Conservation (phyloP, 2,888 invertebrate genomes). For the Drosophila planitibia region DNA sequence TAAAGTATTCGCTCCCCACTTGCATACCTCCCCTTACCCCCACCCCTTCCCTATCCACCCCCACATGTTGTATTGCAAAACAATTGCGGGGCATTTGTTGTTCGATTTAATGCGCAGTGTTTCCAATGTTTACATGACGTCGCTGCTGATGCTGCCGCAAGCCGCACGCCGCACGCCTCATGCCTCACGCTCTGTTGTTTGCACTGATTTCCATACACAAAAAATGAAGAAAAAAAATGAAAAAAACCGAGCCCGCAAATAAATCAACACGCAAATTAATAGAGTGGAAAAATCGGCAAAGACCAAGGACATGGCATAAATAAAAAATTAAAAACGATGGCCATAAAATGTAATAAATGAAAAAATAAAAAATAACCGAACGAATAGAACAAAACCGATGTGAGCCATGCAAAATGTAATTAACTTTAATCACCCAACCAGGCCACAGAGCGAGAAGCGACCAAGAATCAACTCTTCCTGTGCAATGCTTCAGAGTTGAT, state of each 20-base stretch:
- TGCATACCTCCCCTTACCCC: neutral
- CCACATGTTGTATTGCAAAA: constrained; percentile 33
- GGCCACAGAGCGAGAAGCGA: constrained; percentile 29
- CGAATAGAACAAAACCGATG: constrained; percentile 52
- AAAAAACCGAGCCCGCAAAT: constrained; percentile 47
- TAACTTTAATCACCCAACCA: constrained; percentile 78
- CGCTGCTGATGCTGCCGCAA: constrained; percentile 25
- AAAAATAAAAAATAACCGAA: neutral
- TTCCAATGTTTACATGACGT: constrained; percentile 51
- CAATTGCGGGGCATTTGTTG: constrained; percentile 39
- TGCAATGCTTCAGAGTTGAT: constrained; percentile 8
- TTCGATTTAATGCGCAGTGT: constrained; percentile 56
- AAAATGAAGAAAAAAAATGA: constrained; percentile 16
- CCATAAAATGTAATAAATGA: constrained; percentile 37
- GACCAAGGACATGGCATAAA: constrained; percentile 70
- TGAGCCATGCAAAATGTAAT: constrained; percentile 79
- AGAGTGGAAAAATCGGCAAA: constrained; percentile 76
- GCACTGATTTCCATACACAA: constrained; percentile 54
- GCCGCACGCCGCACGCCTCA: constrained; percentile 14
- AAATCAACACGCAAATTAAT: constrained; percentile 76
- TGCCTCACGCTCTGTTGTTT: constrained; percentile 18
- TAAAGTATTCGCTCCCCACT: neutral
- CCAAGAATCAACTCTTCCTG: constrained; percentile 13
- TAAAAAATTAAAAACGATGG: constrained; percentile 24
- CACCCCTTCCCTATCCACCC: neutral